Percentiles rank a stretch among this genome's conserved stretches.
Evolutionary conservation across 1,140 invertebrate genomes (phyloP).

Genomic region (Hyposmocoma kahamanoa): DNA sequence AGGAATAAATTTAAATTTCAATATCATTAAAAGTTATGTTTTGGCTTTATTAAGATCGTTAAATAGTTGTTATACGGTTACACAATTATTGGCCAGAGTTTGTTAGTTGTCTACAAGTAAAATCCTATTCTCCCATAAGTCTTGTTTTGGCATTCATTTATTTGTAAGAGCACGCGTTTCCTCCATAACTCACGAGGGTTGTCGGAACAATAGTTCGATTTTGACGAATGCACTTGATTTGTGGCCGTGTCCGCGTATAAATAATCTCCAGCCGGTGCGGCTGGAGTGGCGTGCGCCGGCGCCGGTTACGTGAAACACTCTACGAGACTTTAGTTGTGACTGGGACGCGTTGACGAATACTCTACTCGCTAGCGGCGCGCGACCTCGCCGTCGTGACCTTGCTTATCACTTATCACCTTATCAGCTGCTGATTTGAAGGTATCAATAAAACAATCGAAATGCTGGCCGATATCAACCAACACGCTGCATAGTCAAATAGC

Average conservation of each 20-base stretch:
- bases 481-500: conserved; percentile 9
- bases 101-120: no score
- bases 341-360: conserved; percentile 58
- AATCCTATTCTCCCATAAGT: no score
- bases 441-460: conserved; percentile 35
- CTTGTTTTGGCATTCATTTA: no score
- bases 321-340: conserved; percentile 55
- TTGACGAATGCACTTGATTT: conserved; percentile 35
- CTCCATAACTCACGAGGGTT: not conserved
- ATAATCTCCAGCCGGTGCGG: conserved; percentile 45
- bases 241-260: conserved; percentile 29
- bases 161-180: not conserved
- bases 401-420: conserved; percentile 51
- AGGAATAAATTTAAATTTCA: no score
- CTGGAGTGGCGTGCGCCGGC: conserved; percentile 25
- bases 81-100: no score
- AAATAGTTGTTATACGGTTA: no score
- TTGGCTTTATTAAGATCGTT: no score
- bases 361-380: conserved; percentile 40
- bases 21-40: no score
- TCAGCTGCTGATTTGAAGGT: not conserved
- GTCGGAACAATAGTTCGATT: conserved; percentile 17
- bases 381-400: conserved; percentile 52
- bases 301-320: conserved; percentile 16
- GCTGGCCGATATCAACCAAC: conserved; percentile 9